Evolutionary conservation across 2,113 vertebrate species (phyloP).

Genomic region (Orcinus orca): DNA sequence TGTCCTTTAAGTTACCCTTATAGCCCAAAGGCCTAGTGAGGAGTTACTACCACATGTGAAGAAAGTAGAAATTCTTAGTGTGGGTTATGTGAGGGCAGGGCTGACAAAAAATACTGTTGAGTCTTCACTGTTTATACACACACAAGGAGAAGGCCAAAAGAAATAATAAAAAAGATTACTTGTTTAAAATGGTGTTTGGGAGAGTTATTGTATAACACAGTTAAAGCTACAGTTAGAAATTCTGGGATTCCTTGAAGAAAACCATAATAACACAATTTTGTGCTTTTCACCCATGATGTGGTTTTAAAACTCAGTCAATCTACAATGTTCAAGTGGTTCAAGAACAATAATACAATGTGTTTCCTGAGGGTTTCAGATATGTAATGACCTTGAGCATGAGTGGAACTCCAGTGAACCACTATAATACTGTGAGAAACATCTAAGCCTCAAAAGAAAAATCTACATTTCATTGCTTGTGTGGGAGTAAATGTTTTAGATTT

Average conservation of each 20-base stretch:
- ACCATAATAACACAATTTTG: not conserved
- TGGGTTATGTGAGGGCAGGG: not conserved
- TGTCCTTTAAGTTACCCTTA: not conserved
- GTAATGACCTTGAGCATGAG: constrained; percentile 51
- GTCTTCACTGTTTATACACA: not conserved
- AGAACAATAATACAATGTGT: constrained; percentile 37
- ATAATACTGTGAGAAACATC: constrained; percentile 52
- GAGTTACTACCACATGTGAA: not conserved
- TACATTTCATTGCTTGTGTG: constrained; percentile 60
- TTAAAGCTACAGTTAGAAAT: not conserved
- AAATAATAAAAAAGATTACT: not conserved
- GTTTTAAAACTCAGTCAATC: constrained; percentile 1
- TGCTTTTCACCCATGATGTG: not conserved
- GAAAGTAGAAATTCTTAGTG: not conserved
- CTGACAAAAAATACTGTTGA: not conserved
- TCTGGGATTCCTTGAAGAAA: not conserved
- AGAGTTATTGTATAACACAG: not conserved
- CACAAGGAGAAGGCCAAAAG: not conserved
- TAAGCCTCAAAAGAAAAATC: constrained; percentile 49
- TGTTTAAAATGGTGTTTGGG: not conserved
- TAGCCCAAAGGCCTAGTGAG: not conserved
- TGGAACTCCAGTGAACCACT: not conserved
- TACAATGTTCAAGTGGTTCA: not conserved
- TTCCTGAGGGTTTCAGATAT: constrained; percentile 67
- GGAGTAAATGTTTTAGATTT: constrained; percentile 74